phyloP scores from a whole-genome alignment of 30 jellyfish, hydroid and myxozoan species.

The Aurelia aurita region DNA sequence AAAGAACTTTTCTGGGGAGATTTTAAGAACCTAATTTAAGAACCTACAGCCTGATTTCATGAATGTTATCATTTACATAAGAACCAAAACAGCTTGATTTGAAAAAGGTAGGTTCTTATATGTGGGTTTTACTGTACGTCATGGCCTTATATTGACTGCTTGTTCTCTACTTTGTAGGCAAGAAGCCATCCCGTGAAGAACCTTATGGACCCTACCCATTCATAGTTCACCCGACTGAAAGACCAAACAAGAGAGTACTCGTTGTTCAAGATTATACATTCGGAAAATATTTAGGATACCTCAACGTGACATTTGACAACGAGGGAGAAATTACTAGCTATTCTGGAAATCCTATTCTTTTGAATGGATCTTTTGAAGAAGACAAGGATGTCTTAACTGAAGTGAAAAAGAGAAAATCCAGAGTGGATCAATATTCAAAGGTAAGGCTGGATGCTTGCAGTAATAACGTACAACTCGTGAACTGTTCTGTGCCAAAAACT shows the following conservation, averaged over 20 bases:
- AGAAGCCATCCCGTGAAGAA: slow-evolving; percentile 82
- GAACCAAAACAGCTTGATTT: too few species aligned
- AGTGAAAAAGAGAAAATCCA: slow-evolving; percentile 51
- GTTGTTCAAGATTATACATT: slow-evolving; percentile 95
- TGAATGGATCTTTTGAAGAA: slow-evolving; percentile 71
- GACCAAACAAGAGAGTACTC: slow-evolving; percentile 67
- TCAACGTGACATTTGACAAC: slow-evolving; percentile 79
- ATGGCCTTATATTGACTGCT: too few species aligned
- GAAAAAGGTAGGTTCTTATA: too few species aligned
- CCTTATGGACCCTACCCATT: slow-evolving; percentile 91
- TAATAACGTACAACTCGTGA: too few species aligned
- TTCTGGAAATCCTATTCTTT: slow-evolving; percentile 91
- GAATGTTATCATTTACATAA: too few species aligned
- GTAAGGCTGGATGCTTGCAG: slow-evolving; percentile 17
- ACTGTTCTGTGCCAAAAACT: too few species aligned
- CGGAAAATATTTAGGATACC: slow-evolving; percentile 94
- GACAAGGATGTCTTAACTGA: slow-evolving; percentile 62
- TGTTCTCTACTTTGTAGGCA: slow-evolving; percentile 52
- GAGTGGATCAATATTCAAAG: slow-evolving; percentile 47
- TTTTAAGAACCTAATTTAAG: too few species aligned
- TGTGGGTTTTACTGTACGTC: too few species aligned
- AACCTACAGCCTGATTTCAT: too few species aligned
- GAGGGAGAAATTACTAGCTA: slow-evolving; percentile 75
- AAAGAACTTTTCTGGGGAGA: too few species aligned
- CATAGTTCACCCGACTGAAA: slow-evolving; percentile 70